Percentiles rank a stretch among this genome's conserved stretches.
Evolutionary conservation across 1,140 invertebrate species (phyloP).

Genomic region (Rhynchophorus ferrugineus): DNA sequence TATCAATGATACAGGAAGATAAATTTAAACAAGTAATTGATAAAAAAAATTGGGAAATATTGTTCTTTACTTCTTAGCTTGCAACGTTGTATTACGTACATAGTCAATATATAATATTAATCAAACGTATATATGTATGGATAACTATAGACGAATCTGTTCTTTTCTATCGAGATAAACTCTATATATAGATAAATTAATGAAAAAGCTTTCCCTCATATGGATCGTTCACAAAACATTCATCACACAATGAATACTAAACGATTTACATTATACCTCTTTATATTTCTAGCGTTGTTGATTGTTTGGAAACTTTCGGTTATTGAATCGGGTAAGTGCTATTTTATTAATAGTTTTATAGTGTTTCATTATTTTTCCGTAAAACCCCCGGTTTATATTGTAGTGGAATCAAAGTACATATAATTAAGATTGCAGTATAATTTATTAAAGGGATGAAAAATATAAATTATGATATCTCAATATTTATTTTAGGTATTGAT

Average conservation of each 20-base stretch:
- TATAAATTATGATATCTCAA: background rate
- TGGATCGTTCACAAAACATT: constrained; percentile 27
- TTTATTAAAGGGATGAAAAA: background rate
- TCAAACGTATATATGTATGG: too few species aligned
- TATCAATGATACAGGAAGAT: too few species aligned
- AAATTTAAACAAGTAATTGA: too few species aligned
- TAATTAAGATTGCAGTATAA: background rate
- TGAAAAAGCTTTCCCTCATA: constrained; percentile 12
- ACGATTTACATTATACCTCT: constrained; percentile 14
- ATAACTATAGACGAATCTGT: too few species aligned
- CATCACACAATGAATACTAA: constrained; percentile 26
- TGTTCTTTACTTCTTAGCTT: too few species aligned
- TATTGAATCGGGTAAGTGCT: constrained; percentile 31
- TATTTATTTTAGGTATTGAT: constrained; percentile 27
- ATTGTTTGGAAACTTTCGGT: constrained; percentile 34
- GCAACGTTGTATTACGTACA: too few species aligned
- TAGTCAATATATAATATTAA: too few species aligned
- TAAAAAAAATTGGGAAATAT: too few species aligned
- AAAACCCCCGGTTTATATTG: background rate
- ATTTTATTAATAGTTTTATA: background rate
- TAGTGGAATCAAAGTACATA: background rate
- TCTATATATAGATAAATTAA: too few species aligned
- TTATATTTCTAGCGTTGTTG: constrained; percentile 18
- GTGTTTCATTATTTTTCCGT: background rate
- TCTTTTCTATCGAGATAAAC: too few species aligned